Base-by-base conservation (phyloP, 2,888 invertebrate genomes). In the Catocala sponsa region DNA sequence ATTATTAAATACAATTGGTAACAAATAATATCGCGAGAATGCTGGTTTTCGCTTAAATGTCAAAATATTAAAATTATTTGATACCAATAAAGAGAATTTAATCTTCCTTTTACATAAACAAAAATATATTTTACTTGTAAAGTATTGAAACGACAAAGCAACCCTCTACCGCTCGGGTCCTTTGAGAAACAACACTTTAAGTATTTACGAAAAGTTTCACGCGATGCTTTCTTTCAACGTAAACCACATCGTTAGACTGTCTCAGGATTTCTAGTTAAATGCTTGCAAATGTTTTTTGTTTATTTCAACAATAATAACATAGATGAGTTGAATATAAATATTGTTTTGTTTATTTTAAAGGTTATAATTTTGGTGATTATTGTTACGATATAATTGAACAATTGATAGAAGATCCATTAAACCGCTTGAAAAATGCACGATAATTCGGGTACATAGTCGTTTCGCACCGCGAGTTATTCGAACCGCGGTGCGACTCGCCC, bases 201-300 rank as follows among this genome's bases (percentile, higher is more conserved):
- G 85, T 84, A 83, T 80, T 61, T 73, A 64, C 68, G 68, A 71
- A 77, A 83, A 82, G 71, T 80, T 81, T 78, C 53, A 59, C 70
- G 70, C 64, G 73, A 76, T 77, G 76, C 64, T 75, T 78, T 80
- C 77, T 80, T 79, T 75, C 62, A 69, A 25, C 58, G 53, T 67
- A 79, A 81, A 84, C 85, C 85, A 79, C 87, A 86, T 88, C 85
- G 81, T 87, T 89, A 88, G 81, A 74, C 76, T 41, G 70, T 72
- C 77, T 73, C 65, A 70, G 62, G 69, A 67, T 59, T 59, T 65
- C 25, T 55, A 61, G 49, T 51, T 38, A 65, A 74, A 64, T 57
- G 56, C 63, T 74, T 62, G 38, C 12, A 54, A 51, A 49, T 55
- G 52, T 58, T 59, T 47, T 52, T 47, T 61, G 25, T 61, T 61